These are phyloP conservation scores for Bungarus multicinctus DNA, from an alignment of 2,113 vertebrate species.

Conservation along the genomic window DNA sequence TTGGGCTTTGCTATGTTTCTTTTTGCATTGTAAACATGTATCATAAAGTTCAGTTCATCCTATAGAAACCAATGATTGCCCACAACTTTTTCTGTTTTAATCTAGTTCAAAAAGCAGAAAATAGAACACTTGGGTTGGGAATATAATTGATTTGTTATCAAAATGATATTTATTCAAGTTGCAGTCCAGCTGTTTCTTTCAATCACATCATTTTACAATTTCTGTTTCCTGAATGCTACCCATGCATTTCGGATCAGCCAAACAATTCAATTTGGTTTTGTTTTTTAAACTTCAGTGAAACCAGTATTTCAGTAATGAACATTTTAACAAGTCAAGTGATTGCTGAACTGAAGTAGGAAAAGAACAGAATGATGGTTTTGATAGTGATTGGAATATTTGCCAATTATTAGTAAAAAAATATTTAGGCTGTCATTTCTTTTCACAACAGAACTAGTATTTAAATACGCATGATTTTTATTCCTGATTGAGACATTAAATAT, in stretches of 20 bases:
- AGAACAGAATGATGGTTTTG: constrained; percentile 42
- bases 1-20: constrained; percentile 33
- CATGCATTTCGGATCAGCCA: constrained; percentile 66
- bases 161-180: constrained; percentile 67
- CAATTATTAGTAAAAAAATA: constrained; percentile 41
- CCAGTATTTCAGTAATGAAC: constrained; percentile 60
- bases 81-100: constrained; percentile 53
- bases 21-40: background rate
- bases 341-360: constrained; percentile 45
- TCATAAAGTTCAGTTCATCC: constrained; percentile 10
- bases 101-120: constrained; percentile 62
- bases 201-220: constrained; percentile 61
- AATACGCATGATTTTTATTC: constrained; percentile 12
- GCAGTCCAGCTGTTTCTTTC: constrained; percentile 62
- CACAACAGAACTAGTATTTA: constrained; percentile 30
- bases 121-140: constrained; percentile 16
- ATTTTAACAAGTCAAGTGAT: constrained; percentile 50
- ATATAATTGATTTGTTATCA: constrained; percentile 67
- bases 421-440: constrained; percentile 10
- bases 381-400: constrained; percentile 37
- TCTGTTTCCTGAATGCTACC: constrained; percentile 61
- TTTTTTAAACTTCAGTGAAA: constrained; percentile 63
- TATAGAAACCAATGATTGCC: constrained; percentile 55
- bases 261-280: constrained; percentile 62
- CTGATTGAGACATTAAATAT: background rate